phyloP scores from a whole-genome alignment of 2,888 invertebrate species.

The Thera obeliscata region DNA sequence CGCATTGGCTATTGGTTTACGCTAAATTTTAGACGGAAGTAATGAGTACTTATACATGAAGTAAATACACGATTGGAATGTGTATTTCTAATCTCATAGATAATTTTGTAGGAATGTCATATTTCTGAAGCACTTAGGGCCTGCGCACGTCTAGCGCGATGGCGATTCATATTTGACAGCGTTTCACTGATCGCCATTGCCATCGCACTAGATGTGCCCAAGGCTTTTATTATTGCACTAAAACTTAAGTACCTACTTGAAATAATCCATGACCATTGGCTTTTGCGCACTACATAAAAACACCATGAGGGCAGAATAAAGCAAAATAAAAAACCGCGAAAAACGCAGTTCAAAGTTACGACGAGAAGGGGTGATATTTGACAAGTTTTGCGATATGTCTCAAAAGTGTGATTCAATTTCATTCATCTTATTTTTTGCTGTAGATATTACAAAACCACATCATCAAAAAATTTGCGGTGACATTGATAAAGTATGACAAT shows the following conservation, averaged over 20 bases:
- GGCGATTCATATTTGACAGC: too few relatives aligned
- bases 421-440: too few relatives aligned
- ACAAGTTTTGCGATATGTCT: too few relatives aligned
- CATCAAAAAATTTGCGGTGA: background rate
- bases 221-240: conserved; percentile 10
- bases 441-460: background rate
- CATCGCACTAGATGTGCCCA: background rate
- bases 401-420: too few relatives aligned
- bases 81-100: conserved; percentile 33
- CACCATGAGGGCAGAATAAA: background rate
- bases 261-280: conserved; percentile 10
- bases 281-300: background rate
- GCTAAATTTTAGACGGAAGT: background rate
- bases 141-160: background rate
- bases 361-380: too few relatives aligned
- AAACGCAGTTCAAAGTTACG: too few relatives aligned
- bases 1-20: too few relatives aligned
- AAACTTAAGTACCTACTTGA: conserved; percentile 7
- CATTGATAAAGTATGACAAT: too few relatives aligned
- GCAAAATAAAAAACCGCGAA: too few relatives aligned
- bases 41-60: conserved; percentile 2
- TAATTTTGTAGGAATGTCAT: conserved; percentile 40
- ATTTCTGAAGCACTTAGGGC: background rate
- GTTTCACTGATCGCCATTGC: background rate
- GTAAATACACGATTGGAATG: conserved; percentile 41